A percentile compares a stretch with the other conserved stretches of the same genome.
phyloP scores from a whole-genome alignment of 2,888 invertebrate species.

The Spilarctia lutea region DNA sequence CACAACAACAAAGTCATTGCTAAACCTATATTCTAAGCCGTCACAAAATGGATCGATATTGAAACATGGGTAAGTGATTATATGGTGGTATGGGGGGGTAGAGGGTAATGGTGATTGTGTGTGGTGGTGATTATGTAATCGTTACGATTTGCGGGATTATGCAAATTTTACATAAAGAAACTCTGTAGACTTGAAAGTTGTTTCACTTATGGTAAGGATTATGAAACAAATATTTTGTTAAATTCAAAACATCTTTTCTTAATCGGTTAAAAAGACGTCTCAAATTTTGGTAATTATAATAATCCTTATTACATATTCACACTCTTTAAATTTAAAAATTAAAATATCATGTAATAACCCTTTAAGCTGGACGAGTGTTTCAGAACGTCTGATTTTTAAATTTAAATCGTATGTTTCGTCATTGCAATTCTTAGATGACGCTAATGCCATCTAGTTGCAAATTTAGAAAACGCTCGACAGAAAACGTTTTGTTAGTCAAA shows the following conservation, averaged over 20 bases:
- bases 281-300: no score
- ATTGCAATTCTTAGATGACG: not conserved
- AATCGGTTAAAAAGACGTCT: no score
- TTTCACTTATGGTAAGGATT: no score
- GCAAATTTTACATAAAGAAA: not conserved
- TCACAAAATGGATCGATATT: conserved; percentile 87
- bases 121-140: not conserved
- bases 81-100: conserved; percentile 15
- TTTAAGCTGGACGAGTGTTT: not conserved
- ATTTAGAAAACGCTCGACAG: not conserved
- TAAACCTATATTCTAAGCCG: conserved; percentile 90
- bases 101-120: conserved; percentile 27
- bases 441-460: not conserved
- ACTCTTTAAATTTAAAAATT: not conserved
- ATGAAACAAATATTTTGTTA: not conserved
- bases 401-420: not conserved
- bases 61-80: conserved; percentile 89
- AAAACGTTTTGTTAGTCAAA: not conserved
- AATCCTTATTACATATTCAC: not conserved
- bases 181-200: not conserved
- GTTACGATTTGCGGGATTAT: not conserved
- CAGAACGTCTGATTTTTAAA: not conserved
- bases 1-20: conserved; percentile 90
- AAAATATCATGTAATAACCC: not conserved
- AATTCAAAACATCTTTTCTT: no score